Evolutionary conservation across 1,140 invertebrate genomes (phyloP), one percentile per base, ranked within the genome.

Genomic region (Tribolium castaneum): DNA sequence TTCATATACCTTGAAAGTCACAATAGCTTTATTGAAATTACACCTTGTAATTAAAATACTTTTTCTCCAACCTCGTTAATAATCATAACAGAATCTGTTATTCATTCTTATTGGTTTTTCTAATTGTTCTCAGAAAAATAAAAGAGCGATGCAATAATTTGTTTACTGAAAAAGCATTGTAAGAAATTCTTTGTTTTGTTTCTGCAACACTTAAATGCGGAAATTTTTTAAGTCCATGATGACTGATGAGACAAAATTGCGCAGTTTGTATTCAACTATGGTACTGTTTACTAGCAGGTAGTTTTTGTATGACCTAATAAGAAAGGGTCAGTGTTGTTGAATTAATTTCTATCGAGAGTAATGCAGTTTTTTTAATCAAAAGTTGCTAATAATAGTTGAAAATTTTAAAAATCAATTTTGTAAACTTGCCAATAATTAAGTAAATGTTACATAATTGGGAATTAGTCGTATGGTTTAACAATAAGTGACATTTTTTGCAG

Each of bases 1-100:
- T 66, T 66, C 59, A 66, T 52, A 16, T 66, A 66, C 59, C 30
- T 66, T 66, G 59, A 66, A 66, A 66, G 59, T 14, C 12, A 22
- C 34, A 66, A 66, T 59, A 22, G 14, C 25, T 35, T 35, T 35
- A 35, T 66, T 66, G 59, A 66, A 66, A 59, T 59, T 59, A 66
- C 59, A 9, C 59, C 12, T 66, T 34, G 25, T 14, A 14, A 35
- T 35, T 7, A 13, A 34, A 14, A 34, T 35, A 35, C 19, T 66
- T 66, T 62, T 59, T 59, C 19, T 66, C 34, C 45, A 34, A 35
- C 59, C 59, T 66, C 39, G 39, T 45, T 45, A 45, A 30, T 30
- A 30, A 45, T 45, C 39, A 45, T 45, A 45, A 45, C 39, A 45
- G 39, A 45, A 45, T 45, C 3, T 30, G 25, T 30, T 30, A 30